phyloP scores from a whole-genome alignment of 2,888 invertebrate species.

The Malachius bipustulatus region DNA sequence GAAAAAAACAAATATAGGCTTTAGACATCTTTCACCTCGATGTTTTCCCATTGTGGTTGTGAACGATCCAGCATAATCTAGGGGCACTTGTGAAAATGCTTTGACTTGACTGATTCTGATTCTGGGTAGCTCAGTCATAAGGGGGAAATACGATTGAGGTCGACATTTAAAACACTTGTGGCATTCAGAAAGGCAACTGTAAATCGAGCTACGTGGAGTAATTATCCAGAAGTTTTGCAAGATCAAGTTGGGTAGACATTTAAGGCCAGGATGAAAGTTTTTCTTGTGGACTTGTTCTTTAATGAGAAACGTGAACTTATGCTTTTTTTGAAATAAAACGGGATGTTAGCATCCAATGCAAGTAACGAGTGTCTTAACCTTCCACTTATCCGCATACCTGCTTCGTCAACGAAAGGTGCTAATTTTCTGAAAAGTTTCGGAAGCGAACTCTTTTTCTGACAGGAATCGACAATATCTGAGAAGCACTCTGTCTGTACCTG shows the following conservation, averaged over 20 bases:
- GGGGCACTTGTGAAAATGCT: too few relatives aligned
- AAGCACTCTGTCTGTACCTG: conserved; percentile 1
- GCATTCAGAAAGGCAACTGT: too few relatives aligned
- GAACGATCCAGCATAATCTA: conserved; percentile 7
- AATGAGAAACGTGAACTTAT: conserved; percentile 7
- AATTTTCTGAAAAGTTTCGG: conserved; percentile 5
- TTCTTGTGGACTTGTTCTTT: conserved; percentile 6
- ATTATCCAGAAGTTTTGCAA: conserved; percentile 6
- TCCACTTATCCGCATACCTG: conserved; percentile 4
- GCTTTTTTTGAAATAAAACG: conserved; percentile 8
- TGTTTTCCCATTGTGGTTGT: conserved; percentile 3
- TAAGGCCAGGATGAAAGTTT: conserved; percentile 7
- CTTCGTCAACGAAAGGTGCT: too few relatives aligned
- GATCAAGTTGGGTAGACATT: conserved; percentile 1
- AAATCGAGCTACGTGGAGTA: conserved; percentile 2
- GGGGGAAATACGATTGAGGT: too few relatives aligned
- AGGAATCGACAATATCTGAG: conserved; percentile 4
- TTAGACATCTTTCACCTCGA: conserved; percentile 6
- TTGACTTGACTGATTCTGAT: too few relatives aligned
- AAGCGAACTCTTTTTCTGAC: conserved; percentile 3
- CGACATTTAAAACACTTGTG: too few relatives aligned
- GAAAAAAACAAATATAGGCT: conserved; percentile 7
- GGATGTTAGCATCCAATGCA: conserved; percentile 8
- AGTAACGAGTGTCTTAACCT: conserved; percentile 7
- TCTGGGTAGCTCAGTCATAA: conserved; percentile 1